Evolutionary conservation across 2,888 invertebrate genomes (phyloP).

Genomic region (Parnassius glacialis): DNA sequence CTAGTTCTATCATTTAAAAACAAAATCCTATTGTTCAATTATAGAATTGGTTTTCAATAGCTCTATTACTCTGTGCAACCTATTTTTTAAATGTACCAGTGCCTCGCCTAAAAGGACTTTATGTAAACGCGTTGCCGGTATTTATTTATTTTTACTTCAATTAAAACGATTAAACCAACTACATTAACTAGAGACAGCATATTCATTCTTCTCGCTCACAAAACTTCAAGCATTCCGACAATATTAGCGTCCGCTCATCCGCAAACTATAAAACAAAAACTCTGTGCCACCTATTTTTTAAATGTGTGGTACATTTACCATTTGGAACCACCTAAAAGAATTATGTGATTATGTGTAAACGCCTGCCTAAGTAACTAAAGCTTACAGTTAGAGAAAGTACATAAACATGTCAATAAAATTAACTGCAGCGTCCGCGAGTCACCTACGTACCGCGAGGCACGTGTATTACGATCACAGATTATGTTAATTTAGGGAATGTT

Average conservation of each 20-base stretch:
- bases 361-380: conserved; percentile 7
- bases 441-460: conserved; percentile 10
- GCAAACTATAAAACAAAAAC: too few species aligned
- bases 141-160: too few species aligned
- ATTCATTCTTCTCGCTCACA: too few species aligned
- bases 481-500: conserved; percentile 10
- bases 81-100: not conserved
- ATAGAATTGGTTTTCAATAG: conserved; percentile 5
- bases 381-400: conserved; percentile 39
- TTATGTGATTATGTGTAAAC: conserved; percentile 19
- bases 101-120: conserved; percentile 11
- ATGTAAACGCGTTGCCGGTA: conserved; percentile 10
- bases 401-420: conserved; percentile 43
- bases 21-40: not conserved
- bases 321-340: conserved; percentile 3
- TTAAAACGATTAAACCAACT: too few species aligned
- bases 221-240: too few species aligned
- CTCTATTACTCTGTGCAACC: conserved; percentile 12
- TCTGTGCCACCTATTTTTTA: too few species aligned
- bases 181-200: too few species aligned
- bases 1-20: not conserved
- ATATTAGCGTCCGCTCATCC: too few species aligned
- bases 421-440: conserved; percentile 32
- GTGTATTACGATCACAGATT: not conserved
- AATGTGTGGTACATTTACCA: too few species aligned